Evolutionary conservation across 2,888 invertebrate species (phyloP).

Genomic region (Deroplatys truncata): DNA sequence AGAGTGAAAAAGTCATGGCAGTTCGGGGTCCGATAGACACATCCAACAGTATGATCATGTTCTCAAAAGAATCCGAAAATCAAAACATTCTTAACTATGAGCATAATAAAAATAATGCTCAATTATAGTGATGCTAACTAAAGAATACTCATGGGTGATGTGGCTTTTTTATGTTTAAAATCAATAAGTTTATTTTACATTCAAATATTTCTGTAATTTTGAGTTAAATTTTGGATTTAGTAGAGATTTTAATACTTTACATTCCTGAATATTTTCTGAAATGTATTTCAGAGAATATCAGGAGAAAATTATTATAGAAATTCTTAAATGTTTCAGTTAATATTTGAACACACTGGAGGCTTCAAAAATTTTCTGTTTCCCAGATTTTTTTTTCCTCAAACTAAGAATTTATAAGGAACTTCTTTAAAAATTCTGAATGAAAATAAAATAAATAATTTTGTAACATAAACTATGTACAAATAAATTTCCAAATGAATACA

Average conservation of each 20-base stretch:
- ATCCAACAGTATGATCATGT: slow-evolving; percentile 10
- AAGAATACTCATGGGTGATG: slow-evolving; percentile 1
- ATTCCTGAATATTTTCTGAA: not conserved
- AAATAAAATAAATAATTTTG: not conserved
- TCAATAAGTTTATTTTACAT: not conserved
- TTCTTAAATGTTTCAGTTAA: not conserved
- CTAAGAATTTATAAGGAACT: not conserved
- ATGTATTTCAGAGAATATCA: not conserved
- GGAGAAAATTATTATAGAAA: not conserved
- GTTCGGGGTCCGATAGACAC: slow-evolving; percentile 21
- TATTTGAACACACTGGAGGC: not conserved
- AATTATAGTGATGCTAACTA: not conserved
- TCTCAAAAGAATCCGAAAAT: slow-evolving; percentile 1
- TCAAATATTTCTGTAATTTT: not conserved
- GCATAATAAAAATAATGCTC: slow-evolving; percentile 6
- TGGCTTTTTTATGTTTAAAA: not conserved
- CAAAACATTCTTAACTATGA: slow-evolving; percentile 2
- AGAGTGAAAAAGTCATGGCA: slow-evolving; percentile 25
- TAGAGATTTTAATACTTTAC: not conserved
- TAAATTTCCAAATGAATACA: not conserved
- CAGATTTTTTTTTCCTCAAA: not conserved
- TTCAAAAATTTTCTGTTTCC: not conserved
- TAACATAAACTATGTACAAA: not conserved
- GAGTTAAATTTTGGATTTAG: not conserved
- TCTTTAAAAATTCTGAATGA: not conserved